Base-by-base conservation (phyloP, 2,113 vertebrate genomes). In the Willisornis vidua region DNA sequence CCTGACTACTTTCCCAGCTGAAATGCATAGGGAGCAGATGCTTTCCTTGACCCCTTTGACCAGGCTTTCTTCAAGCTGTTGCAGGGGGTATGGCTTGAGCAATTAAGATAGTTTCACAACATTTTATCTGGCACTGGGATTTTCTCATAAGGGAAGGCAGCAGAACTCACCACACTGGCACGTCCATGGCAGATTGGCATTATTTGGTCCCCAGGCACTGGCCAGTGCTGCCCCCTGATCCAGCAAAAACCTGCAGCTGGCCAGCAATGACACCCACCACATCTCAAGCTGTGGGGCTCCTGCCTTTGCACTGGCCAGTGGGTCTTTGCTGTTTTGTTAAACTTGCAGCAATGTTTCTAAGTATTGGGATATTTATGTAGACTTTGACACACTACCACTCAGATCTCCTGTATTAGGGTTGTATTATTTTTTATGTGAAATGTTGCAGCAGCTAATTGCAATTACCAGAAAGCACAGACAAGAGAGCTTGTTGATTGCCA, bases 401-500 rank as follows among this genome's bases (percentile, higher is more conserved):
- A 45, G 78, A 90, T 80, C 76, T 35, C 87, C 78, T 10, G 9
- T 37, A 52, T 86, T 29, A 83, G 28, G 46, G 37, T 79, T 66
- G 67, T 58, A 55, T 71, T 82, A n/a, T 49, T 85, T 85, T 90
- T 92, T 54, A 82, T 87, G 85, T 90, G 75, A 96, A 91, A 48
- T 89, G 89, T 18, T 51, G 94, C 43, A 71, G 45, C 39, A 85
- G 57, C 77, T 95, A 95, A 95, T 97, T 97, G 95, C 39, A 75
- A 87, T 86, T 67, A 91, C 91, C 77, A 94, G 93, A 96, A 96
- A 87, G 68, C 62, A 83, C 43, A 89, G 58, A 93, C 87, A 91
- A 95, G 93, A 93, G 59, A 58, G 75, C 49, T 89, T 83, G 63
- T n/a, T 94, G 80, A 90, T 93, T 96, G 72, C 72, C 91, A 90